These are phyloP conservation scores for Sebastes baramenuke DNA, from an alignment of 2,797 vertebrate genomes.

Conservation along the genomic window DNA sequence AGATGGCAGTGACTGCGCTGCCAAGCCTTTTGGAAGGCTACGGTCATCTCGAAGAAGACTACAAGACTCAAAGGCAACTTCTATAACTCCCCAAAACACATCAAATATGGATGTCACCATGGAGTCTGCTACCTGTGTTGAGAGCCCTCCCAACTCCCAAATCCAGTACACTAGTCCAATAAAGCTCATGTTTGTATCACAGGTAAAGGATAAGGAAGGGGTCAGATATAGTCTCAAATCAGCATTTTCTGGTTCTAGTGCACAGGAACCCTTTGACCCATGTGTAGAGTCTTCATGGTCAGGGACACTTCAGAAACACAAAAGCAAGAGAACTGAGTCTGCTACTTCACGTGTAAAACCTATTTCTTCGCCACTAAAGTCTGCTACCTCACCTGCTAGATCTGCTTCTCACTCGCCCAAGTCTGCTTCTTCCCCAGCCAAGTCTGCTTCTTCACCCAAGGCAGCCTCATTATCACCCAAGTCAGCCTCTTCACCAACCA, in stretches of 20 bases:
- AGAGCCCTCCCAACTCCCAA: slow-evolving; percentile 48
- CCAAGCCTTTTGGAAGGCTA: slow-evolving; percentile 35
- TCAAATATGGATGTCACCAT: slow-evolving; percentile 5
- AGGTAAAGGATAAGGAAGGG: slow-evolving; percentile 87
- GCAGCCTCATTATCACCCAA: slow-evolving; percentile 15
- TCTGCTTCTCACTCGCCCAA: slow-evolving; percentile 38
- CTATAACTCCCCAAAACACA: slow-evolving; percentile 12
- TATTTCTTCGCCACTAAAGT: slow-evolving; percentile 45
- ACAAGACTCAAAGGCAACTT: slow-evolving; percentile 17
- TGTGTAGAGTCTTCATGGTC: slow-evolving; percentile 77
- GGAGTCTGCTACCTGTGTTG: slow-evolving; percentile 28
- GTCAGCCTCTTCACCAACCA: slow-evolving; percentile 40
- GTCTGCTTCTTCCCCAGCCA: slow-evolving; percentile 33
- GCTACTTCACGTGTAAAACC: slow-evolving; percentile 27
- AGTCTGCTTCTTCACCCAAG: slow-evolving; percentile 20
- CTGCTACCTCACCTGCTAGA: slow-evolving; percentile 41
- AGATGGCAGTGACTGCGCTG: slow-evolving; percentile 17
- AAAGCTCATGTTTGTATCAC: slow-evolving; percentile 97
- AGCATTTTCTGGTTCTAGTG: slow-evolving; percentile 76
- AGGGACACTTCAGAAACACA: slow-evolving; percentile 66
- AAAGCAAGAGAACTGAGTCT: slow-evolving; percentile 42
- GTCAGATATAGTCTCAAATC: slow-evolving; percentile 93
- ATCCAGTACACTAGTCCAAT: slow-evolving; percentile 91
- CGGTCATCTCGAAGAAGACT: slow-evolving; percentile 60
- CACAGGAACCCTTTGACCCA: slow-evolving; percentile 81